These are phyloP conservation scores for Anisognathus igniventris DNA, from an alignment of 2,797 vertebrate species.

Conservation along the genomic window DNA sequence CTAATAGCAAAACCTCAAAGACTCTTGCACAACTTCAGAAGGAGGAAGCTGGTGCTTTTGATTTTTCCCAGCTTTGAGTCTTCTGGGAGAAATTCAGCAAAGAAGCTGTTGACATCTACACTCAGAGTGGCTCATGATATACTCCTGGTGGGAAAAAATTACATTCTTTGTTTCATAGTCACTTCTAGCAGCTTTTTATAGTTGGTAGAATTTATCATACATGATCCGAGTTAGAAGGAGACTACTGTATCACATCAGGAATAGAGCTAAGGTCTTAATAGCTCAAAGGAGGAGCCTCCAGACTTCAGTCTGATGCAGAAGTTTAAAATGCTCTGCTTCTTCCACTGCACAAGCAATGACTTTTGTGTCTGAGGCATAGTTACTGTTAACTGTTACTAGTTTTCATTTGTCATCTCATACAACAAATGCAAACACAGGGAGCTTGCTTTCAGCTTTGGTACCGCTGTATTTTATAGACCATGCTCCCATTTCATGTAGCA, in stretches of 20 bases:
- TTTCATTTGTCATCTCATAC: neutral
- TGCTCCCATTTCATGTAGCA: neutral
- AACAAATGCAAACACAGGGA: neutral
- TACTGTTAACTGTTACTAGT: neutral
- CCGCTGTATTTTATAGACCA: neutral
- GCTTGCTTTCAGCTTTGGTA: neutral
- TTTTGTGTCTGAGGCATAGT: neutral
- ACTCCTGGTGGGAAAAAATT: neutral
- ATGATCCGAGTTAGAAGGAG: neutral
- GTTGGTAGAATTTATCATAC: neutral
- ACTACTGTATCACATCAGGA: neutral
- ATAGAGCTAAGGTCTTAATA: neutral
- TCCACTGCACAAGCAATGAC: neutral
- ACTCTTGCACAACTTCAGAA: slow-evolving; percentile 15
- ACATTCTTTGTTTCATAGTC: neutral
- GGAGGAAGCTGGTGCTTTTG: slow-evolving; percentile 12
- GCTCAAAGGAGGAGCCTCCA: neutral
- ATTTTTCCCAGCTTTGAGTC: slow-evolving; percentile 42
- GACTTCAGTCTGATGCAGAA: neutral
- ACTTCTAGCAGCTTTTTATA: neutral
- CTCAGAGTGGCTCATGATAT: neutral
- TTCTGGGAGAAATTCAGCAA: slow-evolving; percentile 28
- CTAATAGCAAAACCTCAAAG: slow-evolving; percentile 6
- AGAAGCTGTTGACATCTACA: neutral
- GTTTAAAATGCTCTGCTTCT: neutral